Evolutionary conservation across 2,113 vertebrate species (phyloP).

Genomic region (Chrysemys picta): DNA sequence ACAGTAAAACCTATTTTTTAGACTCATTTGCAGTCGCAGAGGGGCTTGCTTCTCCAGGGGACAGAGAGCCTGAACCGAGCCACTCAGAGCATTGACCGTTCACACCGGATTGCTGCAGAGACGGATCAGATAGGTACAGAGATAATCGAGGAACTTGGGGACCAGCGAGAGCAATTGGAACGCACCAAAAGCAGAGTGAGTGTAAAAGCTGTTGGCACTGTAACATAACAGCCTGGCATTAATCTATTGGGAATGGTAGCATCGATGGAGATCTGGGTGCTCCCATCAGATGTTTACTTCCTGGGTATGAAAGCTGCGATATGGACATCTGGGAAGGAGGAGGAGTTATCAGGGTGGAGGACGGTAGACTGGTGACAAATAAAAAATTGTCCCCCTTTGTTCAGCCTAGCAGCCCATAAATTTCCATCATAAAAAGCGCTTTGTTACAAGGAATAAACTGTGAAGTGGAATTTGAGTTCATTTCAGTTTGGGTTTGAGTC

Average conservation of each 20-base stretch:
- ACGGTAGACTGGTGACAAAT: neutral
- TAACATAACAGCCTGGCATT: fast-evolving
- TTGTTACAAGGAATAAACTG: neutral
- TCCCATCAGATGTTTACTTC: neutral
- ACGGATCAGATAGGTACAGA: slow-evolving; percentile 92
- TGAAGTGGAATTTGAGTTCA: neutral
- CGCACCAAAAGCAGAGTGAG: slow-evolving; percentile 91
- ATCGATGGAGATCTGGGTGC: neutral
- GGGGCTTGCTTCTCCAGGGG: slow-evolving; percentile 91
- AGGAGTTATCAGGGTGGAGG: neutral
- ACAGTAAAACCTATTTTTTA: slow-evolving; percentile 52
- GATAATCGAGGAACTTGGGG: slow-evolving; percentile 95
- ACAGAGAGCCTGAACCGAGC: slow-evolving; percentile 89
- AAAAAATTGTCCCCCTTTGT: no score
- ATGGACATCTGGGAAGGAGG: neutral
- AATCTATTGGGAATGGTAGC: fast-evolving
- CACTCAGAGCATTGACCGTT: slow-evolving; percentile 92
- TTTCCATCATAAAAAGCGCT: neutral
- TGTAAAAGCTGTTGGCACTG: fast-evolving
- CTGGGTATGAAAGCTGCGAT: neutral
- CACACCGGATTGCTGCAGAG: slow-evolving; percentile 90
- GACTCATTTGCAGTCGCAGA: slow-evolving; percentile 90
- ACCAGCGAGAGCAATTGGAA: slow-evolving; percentile 94
- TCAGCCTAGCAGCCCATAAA: neutral
- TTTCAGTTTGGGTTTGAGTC: neutral